Evolutionary conservation across 2,113 vertebrate genomes (phyloP).

Genomic region (Channa argus): DNA sequence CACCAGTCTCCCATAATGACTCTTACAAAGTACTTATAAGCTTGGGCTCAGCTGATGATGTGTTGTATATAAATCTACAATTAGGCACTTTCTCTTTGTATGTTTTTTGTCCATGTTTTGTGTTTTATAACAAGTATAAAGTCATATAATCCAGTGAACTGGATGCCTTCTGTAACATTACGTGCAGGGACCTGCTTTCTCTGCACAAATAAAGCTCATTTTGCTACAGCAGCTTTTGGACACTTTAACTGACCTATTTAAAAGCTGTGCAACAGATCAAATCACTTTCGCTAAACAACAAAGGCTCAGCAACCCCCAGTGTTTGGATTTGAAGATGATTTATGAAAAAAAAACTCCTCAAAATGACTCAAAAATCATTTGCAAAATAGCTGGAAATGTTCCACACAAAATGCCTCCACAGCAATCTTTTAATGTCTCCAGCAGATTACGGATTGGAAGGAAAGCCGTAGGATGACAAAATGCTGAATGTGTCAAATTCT

Average conservation of each 20-base stretch:
- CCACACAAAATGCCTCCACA: slow-evolving; percentile 51
- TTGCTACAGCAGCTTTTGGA: slow-evolving; percentile 31
- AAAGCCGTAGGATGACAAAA: slow-evolving; percentile 53
- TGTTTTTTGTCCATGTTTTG: background rate
- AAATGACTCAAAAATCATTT: slow-evolving; percentile 44
- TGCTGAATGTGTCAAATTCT: slow-evolving; percentile 57
- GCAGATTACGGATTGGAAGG: slow-evolving; percentile 58
- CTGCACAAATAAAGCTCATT: slow-evolving; percentile 23
- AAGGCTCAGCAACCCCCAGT: slow-evolving; percentile 27
- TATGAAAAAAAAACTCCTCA: slow-evolving; percentile 1
- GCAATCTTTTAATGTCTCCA: slow-evolving; percentile 62
- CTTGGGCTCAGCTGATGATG: background rate
- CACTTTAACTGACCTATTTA: slow-evolving; percentile 51
- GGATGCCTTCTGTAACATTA: slow-evolving; percentile 1
- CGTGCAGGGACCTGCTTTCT: slow-evolving; percentile 9
- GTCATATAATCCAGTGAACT: slow-evolving; percentile 20
- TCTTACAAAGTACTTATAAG: background rate
- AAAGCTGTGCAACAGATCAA: slow-evolving; percentile 32
- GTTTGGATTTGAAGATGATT: slow-evolving; percentile 37
- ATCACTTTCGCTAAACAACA: slow-evolving; percentile 33
- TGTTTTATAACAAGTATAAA: slow-evolving; percentile 20
- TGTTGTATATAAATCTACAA: background rate
- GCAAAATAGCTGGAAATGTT: slow-evolving; percentile 56
- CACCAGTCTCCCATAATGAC: background rate
- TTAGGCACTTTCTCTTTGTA: background rate